These are phyloP conservation scores for Creontiades dilutus DNA, from an alignment of 2,888 invertebrate species.

Conservation along the genomic window DNA sequence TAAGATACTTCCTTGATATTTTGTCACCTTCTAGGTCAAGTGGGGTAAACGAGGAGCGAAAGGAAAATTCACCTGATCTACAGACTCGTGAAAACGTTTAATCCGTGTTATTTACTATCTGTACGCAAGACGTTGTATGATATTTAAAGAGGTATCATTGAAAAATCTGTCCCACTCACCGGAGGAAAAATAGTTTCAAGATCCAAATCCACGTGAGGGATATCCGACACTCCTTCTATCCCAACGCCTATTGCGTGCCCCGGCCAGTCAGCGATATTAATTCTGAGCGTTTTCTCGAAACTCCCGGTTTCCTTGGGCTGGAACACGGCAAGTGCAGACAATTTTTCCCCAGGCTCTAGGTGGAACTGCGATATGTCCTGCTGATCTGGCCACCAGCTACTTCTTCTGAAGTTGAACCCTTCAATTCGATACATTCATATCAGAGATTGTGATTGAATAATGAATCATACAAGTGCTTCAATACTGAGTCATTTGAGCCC, in stretches of 20 bases:
- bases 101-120: no score
- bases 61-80: no score
- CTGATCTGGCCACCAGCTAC: not conserved
- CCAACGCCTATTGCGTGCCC: not conserved
- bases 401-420: slow-evolving; percentile 14
- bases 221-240: slow-evolving; percentile 32
- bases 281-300: slow-evolving; percentile 33
- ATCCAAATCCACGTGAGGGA: slow-evolving; percentile 37
- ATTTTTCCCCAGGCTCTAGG: slow-evolving; percentile 21
- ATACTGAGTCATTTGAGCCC: no score
- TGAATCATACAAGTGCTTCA: no score
- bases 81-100: no score
- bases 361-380: not conserved
- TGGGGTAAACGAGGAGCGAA: no score
- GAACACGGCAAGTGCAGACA: not conserved
- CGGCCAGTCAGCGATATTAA: slow-evolving; percentile 34
- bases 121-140: no score
- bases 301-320: slow-evolving; percentile 24
- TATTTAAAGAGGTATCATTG: no score
- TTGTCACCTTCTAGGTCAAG: no score
- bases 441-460: no score
- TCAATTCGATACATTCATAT: not conserved
- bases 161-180: not conserved
- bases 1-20: no score
- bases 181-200: slow-evolving; percentile 9